A percentile compares a stretch with the other conserved stretches of the same genome.
Conservation (phyloP, 2,888 invertebrate species). For the Barypeithes pellucidus region DNA sequence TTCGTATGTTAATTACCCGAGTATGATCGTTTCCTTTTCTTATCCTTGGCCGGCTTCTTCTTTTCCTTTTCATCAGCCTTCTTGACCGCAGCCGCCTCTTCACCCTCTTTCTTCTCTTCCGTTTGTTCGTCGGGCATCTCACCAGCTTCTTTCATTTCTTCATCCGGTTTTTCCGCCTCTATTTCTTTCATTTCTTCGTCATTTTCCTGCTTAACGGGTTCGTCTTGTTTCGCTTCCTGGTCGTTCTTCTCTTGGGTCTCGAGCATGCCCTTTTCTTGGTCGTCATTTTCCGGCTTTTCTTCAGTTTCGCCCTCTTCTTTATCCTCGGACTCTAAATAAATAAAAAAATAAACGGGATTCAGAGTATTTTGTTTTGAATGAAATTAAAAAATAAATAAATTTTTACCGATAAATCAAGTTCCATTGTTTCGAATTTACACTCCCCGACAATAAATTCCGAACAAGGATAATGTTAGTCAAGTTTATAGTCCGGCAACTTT, state of each 20-base stretch:
- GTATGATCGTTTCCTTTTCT: conserved; percentile 72
- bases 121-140: conserved; percentile 57
- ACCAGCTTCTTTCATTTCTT: conserved; percentile 56
- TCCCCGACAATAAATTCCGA: too few relatives aligned
- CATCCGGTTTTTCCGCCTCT: conserved; percentile 58
- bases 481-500: too few relatives aligned
- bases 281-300: conserved; percentile 69
- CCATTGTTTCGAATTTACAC: too few relatives aligned
- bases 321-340: conserved; percentile 24
- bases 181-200: conserved; percentile 13
- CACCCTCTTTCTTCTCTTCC: conserved; percentile 40
- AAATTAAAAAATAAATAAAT: too few relatives aligned
- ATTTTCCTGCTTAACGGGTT: conserved; percentile 23
- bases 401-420: too few relatives aligned
- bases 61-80: conserved; percentile 68
- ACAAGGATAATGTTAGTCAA: too few relatives aligned
- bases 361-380: too few relatives aligned
- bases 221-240: conserved; percentile 3
- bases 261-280: conserved; percentile 9
- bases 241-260: conserved; percentile 29
- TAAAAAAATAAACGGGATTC: too few relatives aligned
- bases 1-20: conserved; percentile 67
- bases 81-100: conserved; percentile 41
- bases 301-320: conserved; percentile 65
- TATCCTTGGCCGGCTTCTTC: conserved; percentile 58